Evolutionary conservation across 2,797 vertebrate species (phyloP).

Genomic region (Pristis pectinata): DNA sequence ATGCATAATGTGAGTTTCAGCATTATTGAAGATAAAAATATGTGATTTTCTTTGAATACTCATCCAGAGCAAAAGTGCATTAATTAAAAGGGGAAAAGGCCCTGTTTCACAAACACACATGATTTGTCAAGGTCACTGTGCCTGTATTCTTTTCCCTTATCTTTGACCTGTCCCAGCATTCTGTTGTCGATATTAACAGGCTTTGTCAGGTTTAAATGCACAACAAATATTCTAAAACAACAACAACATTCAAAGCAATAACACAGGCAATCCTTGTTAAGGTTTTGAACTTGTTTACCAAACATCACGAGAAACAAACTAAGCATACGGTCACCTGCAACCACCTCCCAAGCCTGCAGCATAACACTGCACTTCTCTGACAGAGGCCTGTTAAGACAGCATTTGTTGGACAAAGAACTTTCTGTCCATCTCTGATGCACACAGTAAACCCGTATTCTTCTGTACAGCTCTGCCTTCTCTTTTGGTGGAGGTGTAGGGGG

Average conservation of each 20-base stretch:
- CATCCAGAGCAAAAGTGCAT: constrained; percentile 45
- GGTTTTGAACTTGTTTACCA: constrained; percentile 67
- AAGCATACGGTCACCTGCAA: constrained; percentile 54
- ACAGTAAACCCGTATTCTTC: constrained; percentile 52
- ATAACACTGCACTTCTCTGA: constrained; percentile 45
- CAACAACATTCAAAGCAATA: constrained; percentile 57
- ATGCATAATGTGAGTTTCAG: constrained; percentile 53
- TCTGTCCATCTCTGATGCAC: constrained; percentile 54
- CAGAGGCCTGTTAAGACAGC: constrained; percentile 56
- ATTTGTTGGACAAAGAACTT: constrained; percentile 57
- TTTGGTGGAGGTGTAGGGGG: constrained; percentile 32
- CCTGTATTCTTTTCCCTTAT: constrained; percentile 41
- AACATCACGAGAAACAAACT: constrained; percentile 60
- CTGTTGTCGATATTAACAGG: constrained; percentile 46
- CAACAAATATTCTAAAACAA: constrained; percentile 62
- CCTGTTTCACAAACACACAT: constrained; percentile 42
- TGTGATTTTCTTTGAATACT: constrained; percentile 64
- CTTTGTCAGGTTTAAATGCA: constrained; percentile 57
- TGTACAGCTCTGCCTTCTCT: constrained; percentile 57
- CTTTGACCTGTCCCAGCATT: constrained; percentile 41
- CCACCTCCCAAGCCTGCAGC: constrained; percentile 51
- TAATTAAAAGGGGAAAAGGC: constrained; percentile 28
- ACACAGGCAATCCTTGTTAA: constrained; percentile 55
- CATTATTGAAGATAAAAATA: constrained; percentile 50
- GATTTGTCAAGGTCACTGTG: constrained; percentile 48